A percentile compares a stretch with the other conserved stretches of the same genome.
These are phyloP conservation scores for Plagiodera versicolora DNA, from an alignment of 2,888 invertebrate species.

Conservation along the genomic window DNA sequence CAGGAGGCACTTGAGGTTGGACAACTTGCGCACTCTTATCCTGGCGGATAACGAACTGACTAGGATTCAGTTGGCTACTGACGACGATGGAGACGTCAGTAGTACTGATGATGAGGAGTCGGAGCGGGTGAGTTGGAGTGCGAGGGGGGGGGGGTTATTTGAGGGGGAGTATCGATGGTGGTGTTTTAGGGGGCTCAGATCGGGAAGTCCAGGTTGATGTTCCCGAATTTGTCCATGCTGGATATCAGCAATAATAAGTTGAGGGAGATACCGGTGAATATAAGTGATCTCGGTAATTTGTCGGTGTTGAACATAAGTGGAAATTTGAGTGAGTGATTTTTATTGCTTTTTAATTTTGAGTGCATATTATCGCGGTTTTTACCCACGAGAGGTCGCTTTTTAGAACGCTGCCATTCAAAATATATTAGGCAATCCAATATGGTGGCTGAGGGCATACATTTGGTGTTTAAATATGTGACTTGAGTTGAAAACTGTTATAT, in stretches of 20 bases:
- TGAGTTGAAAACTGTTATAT: no score
- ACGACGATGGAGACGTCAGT: slow-evolving; percentile 72
- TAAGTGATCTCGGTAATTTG: slow-evolving; percentile 83
- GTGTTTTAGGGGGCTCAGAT: slow-evolving; percentile 54
- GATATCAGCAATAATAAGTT: slow-evolving; percentile 90
- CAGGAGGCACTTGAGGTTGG: slow-evolving; percentile 79
- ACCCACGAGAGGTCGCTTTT: no score
- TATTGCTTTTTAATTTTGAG: neutral
- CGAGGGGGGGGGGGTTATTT: no score
- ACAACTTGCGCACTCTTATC: slow-evolving; percentile 79
- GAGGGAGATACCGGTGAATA: slow-evolving; percentile 75
- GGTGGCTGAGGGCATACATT: no score
- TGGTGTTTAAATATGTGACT: no score
- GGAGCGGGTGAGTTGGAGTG: slow-evolving; percentile 59
- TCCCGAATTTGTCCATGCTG: slow-evolving; percentile 92
- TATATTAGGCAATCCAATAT: no score
- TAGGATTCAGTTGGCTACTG: slow-evolving; percentile 77
- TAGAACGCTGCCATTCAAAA: no score
- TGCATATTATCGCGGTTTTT: neutral
- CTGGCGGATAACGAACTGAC: slow-evolving; percentile 84
- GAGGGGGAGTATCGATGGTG: no score
- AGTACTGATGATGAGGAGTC: slow-evolving; percentile 62
- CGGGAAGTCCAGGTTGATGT: slow-evolving; percentile 73
- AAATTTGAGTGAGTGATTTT: slow-evolving; percentile 63
- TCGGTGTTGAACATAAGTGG: slow-evolving; percentile 94